Conservation (phyloP, 2,113 vertebrate species). For the Dunckerocampus dactyliophorus region DNA sequence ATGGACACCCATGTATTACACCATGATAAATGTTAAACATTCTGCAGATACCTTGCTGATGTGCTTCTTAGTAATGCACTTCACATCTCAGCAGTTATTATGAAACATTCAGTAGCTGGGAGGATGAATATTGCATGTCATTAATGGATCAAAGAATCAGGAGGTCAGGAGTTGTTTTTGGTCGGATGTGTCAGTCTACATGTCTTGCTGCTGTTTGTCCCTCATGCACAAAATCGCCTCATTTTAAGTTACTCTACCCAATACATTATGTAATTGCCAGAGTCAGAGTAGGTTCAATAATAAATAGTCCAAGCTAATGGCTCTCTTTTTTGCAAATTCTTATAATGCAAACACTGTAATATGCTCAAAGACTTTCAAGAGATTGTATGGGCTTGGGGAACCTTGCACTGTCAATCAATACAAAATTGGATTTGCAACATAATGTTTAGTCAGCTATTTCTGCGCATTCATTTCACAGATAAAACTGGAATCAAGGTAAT, state of each 20-base stretch:
- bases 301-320: constrained; percentile 56
- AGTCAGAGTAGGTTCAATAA: constrained; percentile 64
- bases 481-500: constrained; percentile 67
- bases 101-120: constrained; percentile 56
- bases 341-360: constrained; percentile 51
- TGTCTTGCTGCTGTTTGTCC: constrained; percentile 42
- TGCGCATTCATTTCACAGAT: constrained; percentile 59
- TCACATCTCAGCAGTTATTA: constrained; percentile 38
- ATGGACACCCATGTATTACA: constrained; percentile 22
- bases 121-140: constrained; percentile 59
- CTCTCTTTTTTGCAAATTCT: constrained; percentile 14
- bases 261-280: constrained; percentile 70
- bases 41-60: constrained; percentile 15
- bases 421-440: constrained; percentile 65
- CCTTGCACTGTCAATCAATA: constrained; percentile 63
- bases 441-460: constrained; percentile 65
- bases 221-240: constrained; percentile 41
- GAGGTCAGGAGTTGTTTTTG: constrained; percentile 32
- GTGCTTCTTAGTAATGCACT: constrained; percentile 47
- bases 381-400: constrained; percentile 41
- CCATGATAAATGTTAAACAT: constrained; percentile 50
- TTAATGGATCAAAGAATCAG: constrained; percentile 55
- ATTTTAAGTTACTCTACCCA: constrained; percentile 62
- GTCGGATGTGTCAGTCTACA: constrained; percentile 4
- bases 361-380: constrained; percentile 51